Evolutionary conservation across 2,888 invertebrate genomes (phyloP).

Genomic region (Coleophora deauratella): DNA sequence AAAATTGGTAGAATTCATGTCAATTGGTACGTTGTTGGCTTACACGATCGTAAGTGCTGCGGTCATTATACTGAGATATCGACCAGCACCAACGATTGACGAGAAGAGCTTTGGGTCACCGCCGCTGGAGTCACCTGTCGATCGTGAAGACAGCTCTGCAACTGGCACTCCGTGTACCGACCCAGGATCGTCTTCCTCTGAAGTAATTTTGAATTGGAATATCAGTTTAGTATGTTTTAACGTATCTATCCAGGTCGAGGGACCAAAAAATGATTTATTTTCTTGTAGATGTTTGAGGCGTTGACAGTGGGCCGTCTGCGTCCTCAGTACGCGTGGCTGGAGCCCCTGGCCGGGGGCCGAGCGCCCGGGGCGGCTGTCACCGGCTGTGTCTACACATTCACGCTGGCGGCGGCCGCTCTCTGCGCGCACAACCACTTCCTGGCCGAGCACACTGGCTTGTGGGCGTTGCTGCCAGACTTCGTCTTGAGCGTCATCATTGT

Average conservation of each 20-base stretch:
- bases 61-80: constrained; percentile 89
- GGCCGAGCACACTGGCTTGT: constrained; percentile 74
- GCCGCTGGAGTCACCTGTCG: constrained; percentile 70
- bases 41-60: constrained; percentile 94
- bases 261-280: not conserved
- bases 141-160: constrained; percentile 76
- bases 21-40: constrained; percentile 90
- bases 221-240: no score
- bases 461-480: constrained; percentile 78
- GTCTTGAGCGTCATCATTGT: constrained; percentile 77
- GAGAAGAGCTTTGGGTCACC: constrained; percentile 61
- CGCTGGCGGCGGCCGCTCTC: constrained; percentile 78
- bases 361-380: constrained; percentile 85
- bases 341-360: constrained; percentile 80
- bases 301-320: constrained; percentile 84
- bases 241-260: no score
- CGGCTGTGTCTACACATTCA: constrained; percentile 80
- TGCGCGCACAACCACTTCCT: constrained; percentile 79
- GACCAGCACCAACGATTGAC: constrained; percentile 71
- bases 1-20: constrained; percentile 95
- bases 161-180: constrained; percentile 77
- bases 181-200: constrained; percentile 73
- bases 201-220: constrained; percentile 53
- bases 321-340: constrained; percentile 82
- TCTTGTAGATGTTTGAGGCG: constrained; percentile 70